These are phyloP conservation scores for Piprites chloris DNA, from an alignment of 2,113 vertebrate genomes.

Conservation along the genomic window DNA sequence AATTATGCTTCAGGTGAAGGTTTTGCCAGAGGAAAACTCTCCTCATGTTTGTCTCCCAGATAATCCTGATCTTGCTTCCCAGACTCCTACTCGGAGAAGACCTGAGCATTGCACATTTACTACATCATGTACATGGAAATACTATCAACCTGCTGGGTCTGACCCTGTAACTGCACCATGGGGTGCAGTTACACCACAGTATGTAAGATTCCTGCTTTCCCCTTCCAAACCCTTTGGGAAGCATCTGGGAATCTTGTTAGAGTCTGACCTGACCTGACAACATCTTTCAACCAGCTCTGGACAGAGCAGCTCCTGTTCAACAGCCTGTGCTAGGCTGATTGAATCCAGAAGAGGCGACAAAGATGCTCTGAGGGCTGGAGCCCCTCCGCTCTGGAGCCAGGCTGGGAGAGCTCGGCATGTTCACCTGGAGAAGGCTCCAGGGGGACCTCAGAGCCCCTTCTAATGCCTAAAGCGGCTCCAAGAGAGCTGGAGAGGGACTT, in stretches of 20 bases:
- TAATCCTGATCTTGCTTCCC: not conserved
- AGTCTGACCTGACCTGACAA: not conserved
- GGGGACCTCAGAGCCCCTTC: not conserved
- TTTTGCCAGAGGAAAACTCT: not conserved
- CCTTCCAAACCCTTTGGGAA: not conserved
- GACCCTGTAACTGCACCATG: accelerated
- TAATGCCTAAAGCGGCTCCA: not conserved
- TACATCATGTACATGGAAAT: not conserved
- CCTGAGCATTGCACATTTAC: not conserved
- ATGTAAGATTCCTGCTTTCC: not conserved
- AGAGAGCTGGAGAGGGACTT: not conserved
- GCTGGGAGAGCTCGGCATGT: not conserved
- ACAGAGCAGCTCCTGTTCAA: not conserved
- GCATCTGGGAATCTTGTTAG: not conserved
- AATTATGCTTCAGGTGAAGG: accelerated
- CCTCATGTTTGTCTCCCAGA: not conserved
- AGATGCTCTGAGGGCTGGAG: not conserved
- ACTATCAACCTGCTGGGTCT: not conserved
- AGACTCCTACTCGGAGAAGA: not conserved
- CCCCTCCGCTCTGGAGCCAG: not conserved
- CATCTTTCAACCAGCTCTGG: not conserved
- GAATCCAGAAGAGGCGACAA: not conserved
- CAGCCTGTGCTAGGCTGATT: not conserved
- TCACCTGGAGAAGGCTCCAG: not conserved
- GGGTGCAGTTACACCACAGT: not conserved